Conservation (phyloP, 2,888 invertebrate genomes). For the Tricholauxania praeusta region DNA sequence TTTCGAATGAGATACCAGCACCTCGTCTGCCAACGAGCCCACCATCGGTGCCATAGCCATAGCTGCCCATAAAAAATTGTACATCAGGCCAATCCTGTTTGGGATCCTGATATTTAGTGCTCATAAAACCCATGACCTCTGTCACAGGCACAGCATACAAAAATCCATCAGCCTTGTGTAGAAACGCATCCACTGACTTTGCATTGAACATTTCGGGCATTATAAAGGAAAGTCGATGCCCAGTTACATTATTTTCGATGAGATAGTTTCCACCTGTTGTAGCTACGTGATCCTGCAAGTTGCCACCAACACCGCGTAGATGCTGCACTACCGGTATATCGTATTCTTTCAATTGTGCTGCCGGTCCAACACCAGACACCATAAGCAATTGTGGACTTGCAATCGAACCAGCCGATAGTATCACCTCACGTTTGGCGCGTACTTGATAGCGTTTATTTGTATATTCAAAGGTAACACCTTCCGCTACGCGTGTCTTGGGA, state of each 20-base stretch:
- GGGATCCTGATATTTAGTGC: constrained; percentile 78
- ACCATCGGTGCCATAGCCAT: constrained; percentile 83
- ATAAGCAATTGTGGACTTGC: constrained; percentile 88
- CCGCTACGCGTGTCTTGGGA: constrained; percentile 72
- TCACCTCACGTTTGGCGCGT: constrained; percentile 80
- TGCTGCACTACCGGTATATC: constrained; percentile 76
- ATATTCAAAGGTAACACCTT: constrained; percentile 75
- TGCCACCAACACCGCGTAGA: constrained; percentile 80
- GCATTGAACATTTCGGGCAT: constrained; percentile 75
- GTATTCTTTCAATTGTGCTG: constrained; percentile 72
- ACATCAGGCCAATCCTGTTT: constrained; percentile 82
- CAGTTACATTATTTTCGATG: constrained; percentile 73
- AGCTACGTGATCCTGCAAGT: constrained; percentile 87
- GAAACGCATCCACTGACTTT: constrained; percentile 74
- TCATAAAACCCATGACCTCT: constrained; percentile 84
- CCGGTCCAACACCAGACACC: constrained; percentile 86
- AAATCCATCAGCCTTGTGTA: constrained; percentile 73
- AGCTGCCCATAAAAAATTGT: constrained; percentile 81
- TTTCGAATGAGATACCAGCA: constrained; percentile 75
- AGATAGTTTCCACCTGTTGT: constrained; percentile 82
- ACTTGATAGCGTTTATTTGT: constrained; percentile 67
- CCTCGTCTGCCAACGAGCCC: constrained; percentile 79
- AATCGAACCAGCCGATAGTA: constrained; percentile 86
- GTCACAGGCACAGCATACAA: constrained; percentile 82
- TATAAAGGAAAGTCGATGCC: constrained; percentile 77